Evolutionary conservation across 2,888 invertebrate species (phyloP), one percentile per base, ranked within the genome.

Genomic region (Clusia tigrina): DNA sequence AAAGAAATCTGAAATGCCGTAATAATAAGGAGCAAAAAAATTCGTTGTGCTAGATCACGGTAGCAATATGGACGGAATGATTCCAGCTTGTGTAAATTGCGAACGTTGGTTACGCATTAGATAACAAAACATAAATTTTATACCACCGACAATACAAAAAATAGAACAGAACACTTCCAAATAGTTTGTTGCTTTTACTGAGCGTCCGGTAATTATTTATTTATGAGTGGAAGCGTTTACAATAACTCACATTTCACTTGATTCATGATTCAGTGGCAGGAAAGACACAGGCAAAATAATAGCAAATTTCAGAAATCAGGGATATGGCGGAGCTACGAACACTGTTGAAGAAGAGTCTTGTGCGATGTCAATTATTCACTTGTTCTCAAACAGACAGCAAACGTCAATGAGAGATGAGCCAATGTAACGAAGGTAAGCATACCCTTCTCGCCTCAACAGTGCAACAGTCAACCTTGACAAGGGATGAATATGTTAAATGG

Each of bases 151-250:
- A 54, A 22, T 58, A 63, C 60, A 61, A 63, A 42, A 42, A 56
- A 12, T 17, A 23, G 10, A 48, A 46, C 57, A 57, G 6, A 6
- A 12, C 58, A 57, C 38, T 37, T 38, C n/a, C 58, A 57, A 65
- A 62, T 71, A 72, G 71, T 66, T 71, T 71, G 73, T n/a, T n/a
- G n/a, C n/a, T n/a, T n/a, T n/a, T n/a, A n/a, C n/a, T n/a, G n/a
- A n/a, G n/a, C n/a, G n/a, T 74, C 74, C 70, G 66, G 74, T 80
- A 80, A 82, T 82, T 80, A 82, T 81, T 82, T 82, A 82, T 83
- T 81, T 83, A 82, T 81, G 78, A 81, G 77, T 74, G 78, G 73
- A 75, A 79, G 80, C 77, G 71, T 76, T 77, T 81, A 76, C 79
- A 78, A 81, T 80, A 80, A 80, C 78, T 81, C 77, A 79, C 74